phyloP scores from a whole-genome alignment of 2,797 vertebrate genomes.

The Emydoidea blandingii region DNA sequence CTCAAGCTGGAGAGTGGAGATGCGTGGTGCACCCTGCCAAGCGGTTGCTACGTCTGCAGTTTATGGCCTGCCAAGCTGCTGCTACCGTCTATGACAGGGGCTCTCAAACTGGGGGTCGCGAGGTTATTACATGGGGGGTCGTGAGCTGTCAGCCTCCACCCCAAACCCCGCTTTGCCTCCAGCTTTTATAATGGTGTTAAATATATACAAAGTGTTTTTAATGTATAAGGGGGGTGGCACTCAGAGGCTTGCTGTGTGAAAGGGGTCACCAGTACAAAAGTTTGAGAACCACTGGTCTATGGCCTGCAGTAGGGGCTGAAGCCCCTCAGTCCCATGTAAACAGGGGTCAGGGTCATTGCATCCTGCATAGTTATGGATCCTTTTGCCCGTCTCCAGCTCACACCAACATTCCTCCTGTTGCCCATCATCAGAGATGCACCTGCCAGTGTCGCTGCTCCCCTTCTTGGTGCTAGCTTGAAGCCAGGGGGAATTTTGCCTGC shows the following conservation, averaged over 20 bases:
- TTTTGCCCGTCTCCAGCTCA: neutral
- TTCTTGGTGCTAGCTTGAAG: fast-evolving
- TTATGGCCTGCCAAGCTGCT: neutral
- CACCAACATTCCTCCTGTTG: neutral
- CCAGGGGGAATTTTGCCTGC: fast-evolving
- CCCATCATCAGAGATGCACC: neutral
- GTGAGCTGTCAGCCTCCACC: no score
- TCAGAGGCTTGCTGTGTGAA: no score
- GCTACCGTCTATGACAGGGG: fast-evolving
- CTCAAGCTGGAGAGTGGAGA: neutral
- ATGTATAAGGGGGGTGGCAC: no score
- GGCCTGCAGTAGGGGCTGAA: neutral
- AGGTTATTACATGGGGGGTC: no score
- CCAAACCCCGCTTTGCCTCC: no score
- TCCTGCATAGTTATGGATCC: neutral
- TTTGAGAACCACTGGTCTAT: neutral
- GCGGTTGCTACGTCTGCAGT: neutral
- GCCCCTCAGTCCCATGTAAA: neutral
- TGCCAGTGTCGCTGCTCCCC: fast-evolving
- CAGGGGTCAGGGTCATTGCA: neutral
- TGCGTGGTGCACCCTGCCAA: neutral
- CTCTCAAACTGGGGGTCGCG: no score
- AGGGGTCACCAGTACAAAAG: no score
- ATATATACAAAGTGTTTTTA: no score
- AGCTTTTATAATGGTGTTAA: no score